phyloP scores from a whole-genome alignment of 53 echinoderm and acorn worm species.

The Echinometra lucunter region DNA sequence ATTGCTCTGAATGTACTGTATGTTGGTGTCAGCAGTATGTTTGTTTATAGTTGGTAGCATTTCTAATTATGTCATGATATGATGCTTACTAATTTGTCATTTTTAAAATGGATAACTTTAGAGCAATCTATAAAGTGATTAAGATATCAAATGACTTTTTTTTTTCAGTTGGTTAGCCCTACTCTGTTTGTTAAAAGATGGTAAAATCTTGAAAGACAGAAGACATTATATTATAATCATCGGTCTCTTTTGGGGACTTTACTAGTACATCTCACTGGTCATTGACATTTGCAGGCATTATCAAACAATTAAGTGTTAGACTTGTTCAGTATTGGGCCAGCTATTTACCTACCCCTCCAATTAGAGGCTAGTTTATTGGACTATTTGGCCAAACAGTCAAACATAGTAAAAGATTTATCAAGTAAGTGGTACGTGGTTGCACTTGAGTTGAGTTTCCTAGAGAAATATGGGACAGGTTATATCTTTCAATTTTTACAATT shows the following conservation, averaged over 20 bases:
- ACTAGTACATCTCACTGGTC: too few relatives aligned
- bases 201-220: too few relatives aligned
- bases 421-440: constrained; percentile 40
- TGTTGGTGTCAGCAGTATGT: neutral
- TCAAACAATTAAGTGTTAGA: constrained; percentile 15
- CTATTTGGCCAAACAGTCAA: constrained; percentile 48
- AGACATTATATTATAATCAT: too few relatives aligned
- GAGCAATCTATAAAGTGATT: too few relatives aligned
- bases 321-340: constrained; percentile 16
- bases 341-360: constrained; percentile 31
- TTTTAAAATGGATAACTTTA: too few relatives aligned
- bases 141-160: too few relatives aligned
- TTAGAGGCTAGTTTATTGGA: constrained; percentile 28
- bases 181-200: too few relatives aligned
- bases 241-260: too few relatives aligned
- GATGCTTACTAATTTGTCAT: too few relatives aligned
- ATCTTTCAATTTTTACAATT: neutral
- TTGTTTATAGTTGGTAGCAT: too few relatives aligned
- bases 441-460: constrained; percentile 28
- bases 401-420: constrained; percentile 30
- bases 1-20: neutral
- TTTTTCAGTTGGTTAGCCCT: too few relatives aligned
- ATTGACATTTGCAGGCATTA: constrained; percentile 22
- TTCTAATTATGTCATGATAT: too few relatives aligned
- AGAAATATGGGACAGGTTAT: neutral